Evolutionary conservation across 2,888 invertebrate species (phyloP).

Genomic region (Lasius platythorax): DNA sequence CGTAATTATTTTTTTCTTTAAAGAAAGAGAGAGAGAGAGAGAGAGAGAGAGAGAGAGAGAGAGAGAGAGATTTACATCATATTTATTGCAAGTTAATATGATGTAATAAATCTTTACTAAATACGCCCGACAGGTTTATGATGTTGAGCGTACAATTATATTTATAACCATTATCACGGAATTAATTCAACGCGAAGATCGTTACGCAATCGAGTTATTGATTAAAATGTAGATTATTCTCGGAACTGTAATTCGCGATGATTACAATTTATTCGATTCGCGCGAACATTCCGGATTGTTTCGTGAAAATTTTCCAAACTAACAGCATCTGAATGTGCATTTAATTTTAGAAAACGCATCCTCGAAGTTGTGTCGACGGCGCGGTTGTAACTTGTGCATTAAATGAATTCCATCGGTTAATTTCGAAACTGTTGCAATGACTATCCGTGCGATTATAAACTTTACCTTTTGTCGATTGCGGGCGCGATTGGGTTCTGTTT

Average conservation of each 20-base stretch:
- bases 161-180: conserved; percentile 35
- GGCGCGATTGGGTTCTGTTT: background rate
- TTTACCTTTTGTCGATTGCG: conserved; percentile 26
- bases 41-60: background rate
- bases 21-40: background rate
- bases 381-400: background rate
- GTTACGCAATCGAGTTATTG: conserved; percentile 17
- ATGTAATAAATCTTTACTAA: conserved; percentile 7
- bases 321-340: conserved; percentile 22
- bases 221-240: conserved; percentile 28
- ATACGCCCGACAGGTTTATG: conserved; percentile 9
- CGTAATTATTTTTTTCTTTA: background rate
- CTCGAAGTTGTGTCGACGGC: background rate
- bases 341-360: conserved; percentile 45
- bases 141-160: conserved; percentile 4
- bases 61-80: background rate
- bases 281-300: conserved; percentile 10
- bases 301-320: conserved; percentile 24
- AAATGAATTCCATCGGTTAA: conserved; percentile 41
- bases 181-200: conserved; percentile 38
- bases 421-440: conserved; percentile 26
- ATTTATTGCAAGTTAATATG: conserved; percentile 7
- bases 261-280: conserved; percentile 18
- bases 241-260: conserved; percentile 16
- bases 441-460: conserved; percentile 43